phyloP scores from a whole-genome alignment of 2,113 vertebrate genomes.

The Burhinus bistriatus region DNA sequence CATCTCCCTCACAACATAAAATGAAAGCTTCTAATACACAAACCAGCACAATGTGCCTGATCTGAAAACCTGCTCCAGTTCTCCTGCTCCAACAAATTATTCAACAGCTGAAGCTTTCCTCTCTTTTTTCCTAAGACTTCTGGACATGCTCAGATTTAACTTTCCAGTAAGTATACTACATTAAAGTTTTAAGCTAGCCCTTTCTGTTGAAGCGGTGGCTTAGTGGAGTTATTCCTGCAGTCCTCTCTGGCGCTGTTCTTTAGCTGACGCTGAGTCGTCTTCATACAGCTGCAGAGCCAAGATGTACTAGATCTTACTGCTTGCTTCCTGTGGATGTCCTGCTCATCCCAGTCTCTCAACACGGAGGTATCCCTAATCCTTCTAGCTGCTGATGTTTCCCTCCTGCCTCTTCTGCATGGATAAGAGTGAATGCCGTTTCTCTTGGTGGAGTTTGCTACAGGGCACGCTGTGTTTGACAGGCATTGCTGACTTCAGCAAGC shows the following conservation, averaged over 20 bases:
- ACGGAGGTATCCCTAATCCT: accelerated
- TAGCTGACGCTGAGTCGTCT: neutral
- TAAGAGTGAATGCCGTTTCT: neutral
- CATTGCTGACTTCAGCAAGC: neutral
- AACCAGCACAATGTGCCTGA: neutral
- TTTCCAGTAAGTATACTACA: neutral
- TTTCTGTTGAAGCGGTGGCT: neutral
- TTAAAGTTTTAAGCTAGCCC: neutral
- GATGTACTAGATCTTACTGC: neutral
- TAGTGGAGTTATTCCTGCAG: neutral
- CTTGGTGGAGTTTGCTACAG: neutral
- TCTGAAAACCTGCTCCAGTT: neutral
- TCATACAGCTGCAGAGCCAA: neutral
- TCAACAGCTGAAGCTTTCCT: neutral
- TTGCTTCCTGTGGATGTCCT: neutral
- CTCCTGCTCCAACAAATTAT: neutral
- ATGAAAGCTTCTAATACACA: neutral
- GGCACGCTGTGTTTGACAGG: neutral
- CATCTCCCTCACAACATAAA: neutral
- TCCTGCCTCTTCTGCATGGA: neutral
- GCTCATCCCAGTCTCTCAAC: neutral
- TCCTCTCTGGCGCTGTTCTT: neutral
- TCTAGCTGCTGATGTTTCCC: neutral
- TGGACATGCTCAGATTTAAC: neutral
- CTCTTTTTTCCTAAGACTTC: neutral